Base-by-base conservation (phyloP, 2,113 vertebrate species). In the Pachycephala philippinensis region DNA sequence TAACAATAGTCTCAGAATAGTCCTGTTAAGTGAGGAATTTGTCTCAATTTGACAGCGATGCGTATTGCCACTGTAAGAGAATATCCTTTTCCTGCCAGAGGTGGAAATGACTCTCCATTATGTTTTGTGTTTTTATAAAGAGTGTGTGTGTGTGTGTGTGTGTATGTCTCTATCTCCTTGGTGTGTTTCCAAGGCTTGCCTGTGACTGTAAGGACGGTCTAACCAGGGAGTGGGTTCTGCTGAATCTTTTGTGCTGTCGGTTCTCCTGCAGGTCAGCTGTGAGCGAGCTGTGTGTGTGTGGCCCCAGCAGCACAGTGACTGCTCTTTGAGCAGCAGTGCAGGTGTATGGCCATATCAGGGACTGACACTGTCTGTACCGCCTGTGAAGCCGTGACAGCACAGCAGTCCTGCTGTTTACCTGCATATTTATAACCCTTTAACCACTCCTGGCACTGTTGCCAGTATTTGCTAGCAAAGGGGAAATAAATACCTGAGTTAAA, bases 361-460 rank as follows among this genome's bases (percentile, higher is more conserved):
- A 4, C 27, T 39, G 26, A 7, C 3, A 0, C 1, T 40, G 35
- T 9, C 8, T 19, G 26, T 18, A 10, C 26, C 0, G 0, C 26
- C 33, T 20, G 26, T 17, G 80, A 10, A 50, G 30, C 52, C 24
- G 2, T 13, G 44, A 15, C 56, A 75, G 16, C 4, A 9, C 68
- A 77, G 44, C 49, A 33, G n/a, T 26, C 15, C 47, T 88, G 71
- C 39, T 4, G 0, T 37, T 49, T 15, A 10, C 14, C 2, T 57
- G 9, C 9, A 0, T 24, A 15, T 40, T 33, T 39, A 30, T n/a
- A 15, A 39, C n/a, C 44, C 57, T 66, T 56, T 1, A 45, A 45
- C 68, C 69, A 2, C 64, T 81, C 3, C 0, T 9, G 8, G 30
- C 17, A 1, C 50, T 24, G 4, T 20, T 79, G 10, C 16, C 42